Evolutionary conservation across 1,140 invertebrate genomes (phyloP).

Genomic region (Trichonephila inaurata): DNA sequence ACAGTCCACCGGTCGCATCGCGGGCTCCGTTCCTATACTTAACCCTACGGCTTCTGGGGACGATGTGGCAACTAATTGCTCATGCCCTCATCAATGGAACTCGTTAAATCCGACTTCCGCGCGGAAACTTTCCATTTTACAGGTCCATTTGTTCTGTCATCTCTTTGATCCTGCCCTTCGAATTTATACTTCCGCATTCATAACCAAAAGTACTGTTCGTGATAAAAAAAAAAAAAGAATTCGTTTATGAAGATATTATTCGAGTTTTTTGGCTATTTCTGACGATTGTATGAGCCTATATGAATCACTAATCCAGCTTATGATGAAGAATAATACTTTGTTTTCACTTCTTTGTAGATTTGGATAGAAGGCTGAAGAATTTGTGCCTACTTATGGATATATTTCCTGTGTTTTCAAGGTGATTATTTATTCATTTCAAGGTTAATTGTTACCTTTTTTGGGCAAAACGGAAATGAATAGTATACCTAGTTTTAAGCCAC

Average conservation of each 20-base stretch:
- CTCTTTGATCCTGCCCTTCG: background rate
- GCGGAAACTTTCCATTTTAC: constrained; percentile 20
- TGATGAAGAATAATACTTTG: background rate
- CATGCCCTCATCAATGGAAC: constrained; percentile 40
- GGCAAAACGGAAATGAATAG: too few species aligned
- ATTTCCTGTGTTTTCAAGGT: background rate
- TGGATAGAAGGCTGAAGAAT: background rate
- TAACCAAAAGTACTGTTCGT: background rate
- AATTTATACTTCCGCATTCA: constrained; percentile 23
- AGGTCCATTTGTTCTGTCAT: background rate
- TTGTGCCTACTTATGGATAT: too few species aligned
- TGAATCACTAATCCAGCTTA: constrained; percentile 1
- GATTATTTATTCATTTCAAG: background rate
- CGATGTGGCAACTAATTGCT: constrained; percentile 30
- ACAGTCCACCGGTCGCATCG: background rate
- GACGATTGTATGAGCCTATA: background rate
- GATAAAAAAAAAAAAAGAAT: background rate
- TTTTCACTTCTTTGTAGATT: background rate
- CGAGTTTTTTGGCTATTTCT: background rate
- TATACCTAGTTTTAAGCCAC: too few species aligned
- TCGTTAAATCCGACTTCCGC: constrained; percentile 43
- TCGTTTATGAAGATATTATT: background rate
- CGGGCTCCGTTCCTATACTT: background rate
- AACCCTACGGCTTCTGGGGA: background rate
- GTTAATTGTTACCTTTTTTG: background rate